Conservation (phyloP, 1,140 invertebrate species). For the Drosophila pseudoobscura region DNA sequence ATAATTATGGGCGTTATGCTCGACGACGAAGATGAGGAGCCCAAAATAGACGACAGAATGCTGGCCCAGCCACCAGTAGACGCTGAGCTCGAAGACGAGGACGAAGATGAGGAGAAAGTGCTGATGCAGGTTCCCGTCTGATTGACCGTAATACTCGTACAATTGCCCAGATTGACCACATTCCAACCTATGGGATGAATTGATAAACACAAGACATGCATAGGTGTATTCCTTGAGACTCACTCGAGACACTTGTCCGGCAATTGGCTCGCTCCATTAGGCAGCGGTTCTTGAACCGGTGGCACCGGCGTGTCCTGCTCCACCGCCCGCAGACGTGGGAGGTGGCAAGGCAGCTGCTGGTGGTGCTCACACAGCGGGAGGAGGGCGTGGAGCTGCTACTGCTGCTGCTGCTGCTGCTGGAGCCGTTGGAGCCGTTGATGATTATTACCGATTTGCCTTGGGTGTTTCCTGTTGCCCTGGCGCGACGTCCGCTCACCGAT, state of each 20-base stretch:
- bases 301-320: conserved; percentile 19
- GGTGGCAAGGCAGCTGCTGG: conserved; percentile 16
- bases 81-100: conserved; percentile 13
- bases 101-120: conserved; percentile 28
- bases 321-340: conserved; percentile 41
- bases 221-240: conserved; percentile 3
- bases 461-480: not conserved
- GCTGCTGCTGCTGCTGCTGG: conserved; percentile 1
- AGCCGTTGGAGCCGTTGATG: not conserved
- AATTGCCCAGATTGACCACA: conserved; percentile 21
- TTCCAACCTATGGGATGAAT: conserved; percentile 30
- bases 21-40: conserved; percentile 31
- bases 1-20: conserved; percentile 38
- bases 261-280: conserved; percentile 37
- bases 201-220: not conserved
- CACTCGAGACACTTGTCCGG: conserved; percentile 24
- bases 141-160: conserved; percentile 28
- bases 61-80: not conserved
- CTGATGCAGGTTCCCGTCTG: conserved; percentile 19
- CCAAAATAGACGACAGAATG: conserved; percentile 34
- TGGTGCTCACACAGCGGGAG: conserved; percentile 24
- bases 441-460: not conserved
- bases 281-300: conserved; percentile 32
- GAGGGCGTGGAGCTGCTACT: conserved; percentile 24
- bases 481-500: not conserved